Evolutionary conservation across 2,113 vertebrate genomes (phyloP), one percentile per base, ranked within the genome.

Genomic region (Scomber japonicus): DNA sequence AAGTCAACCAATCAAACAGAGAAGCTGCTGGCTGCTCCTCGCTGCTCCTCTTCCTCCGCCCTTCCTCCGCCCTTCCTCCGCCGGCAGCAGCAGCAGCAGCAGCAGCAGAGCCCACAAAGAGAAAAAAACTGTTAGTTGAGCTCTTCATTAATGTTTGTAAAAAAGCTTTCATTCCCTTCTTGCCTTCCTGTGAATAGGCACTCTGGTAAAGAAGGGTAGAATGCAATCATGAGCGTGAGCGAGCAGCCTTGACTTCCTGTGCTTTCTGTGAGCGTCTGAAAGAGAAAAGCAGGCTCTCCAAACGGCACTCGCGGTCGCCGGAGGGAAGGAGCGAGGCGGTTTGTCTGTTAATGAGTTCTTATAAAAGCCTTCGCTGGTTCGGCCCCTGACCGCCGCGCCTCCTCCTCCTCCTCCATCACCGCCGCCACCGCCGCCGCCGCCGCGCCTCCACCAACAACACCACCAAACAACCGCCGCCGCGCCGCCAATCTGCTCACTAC

Each of bases 271-370:
- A 77, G 72, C 65, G 9, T 57, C 83, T 91, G 87, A 93, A 92
- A 91, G 90, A 93, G 84, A 91, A 91, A 88, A 82, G 85, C 73
- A 80, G 21, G 88, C 88, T 89, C 91, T 92, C 87, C 83, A 93
- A 93, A 89, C 80, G 88, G 80, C 89, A 88, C 89, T 93, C 71
- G 85, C 83, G 49, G 50, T 55, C 40, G 82, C 89, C 30, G 16
- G 81, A 81, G 88, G 89, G 82, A 81, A 79, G 81, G 50, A 79
- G 85, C 67, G 61, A 46, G 68, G 78, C 86, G 89, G 80, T 85
- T 24, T 83, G 85, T 81, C 83, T 89, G 84, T 90, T 91, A 93
- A 92, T 91, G 92, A 93, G 89, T 91, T 90, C 90, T 90, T 89
- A 66, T 87, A 87, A 92, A 92, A 90, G 86, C 83, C 73, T 84